Conservation (phyloP, 2,113 vertebrate species). For the Tragelaphus imberbis region DNA sequence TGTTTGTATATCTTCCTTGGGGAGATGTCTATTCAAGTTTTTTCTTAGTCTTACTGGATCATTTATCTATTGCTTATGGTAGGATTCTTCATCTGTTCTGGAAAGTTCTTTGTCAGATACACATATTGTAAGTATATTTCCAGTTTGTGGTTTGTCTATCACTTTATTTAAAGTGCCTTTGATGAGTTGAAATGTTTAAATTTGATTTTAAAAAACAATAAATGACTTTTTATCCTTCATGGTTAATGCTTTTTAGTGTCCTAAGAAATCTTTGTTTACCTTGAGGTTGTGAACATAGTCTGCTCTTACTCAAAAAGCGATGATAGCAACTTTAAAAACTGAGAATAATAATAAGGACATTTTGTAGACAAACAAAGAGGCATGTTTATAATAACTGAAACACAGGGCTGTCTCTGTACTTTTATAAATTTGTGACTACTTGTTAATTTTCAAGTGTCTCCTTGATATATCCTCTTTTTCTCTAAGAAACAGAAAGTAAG, state of each 20-base stretch:
- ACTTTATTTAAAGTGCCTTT: background rate
- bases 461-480: background rate
- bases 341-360: background rate
- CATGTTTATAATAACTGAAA: background rate
- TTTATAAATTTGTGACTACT: background rate
- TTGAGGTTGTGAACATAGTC: background rate
- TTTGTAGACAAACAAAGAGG: background rate
- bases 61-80: background rate
- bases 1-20: background rate
- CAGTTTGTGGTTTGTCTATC: background rate
- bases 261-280: background rate
- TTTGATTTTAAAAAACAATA: background rate
- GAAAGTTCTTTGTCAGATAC: background rate
- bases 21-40: background rate
- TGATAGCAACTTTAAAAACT: background rate
- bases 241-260: background rate
- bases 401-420: background rate
- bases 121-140: background rate
- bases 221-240: background rate
- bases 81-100: background rate
- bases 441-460: background rate
- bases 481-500: conserved; percentile 22
- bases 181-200: background rate
- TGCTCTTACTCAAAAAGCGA: background rate
- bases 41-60: background rate